Conservation (phyloP, 1,140 invertebrate genomes). For the Coboldia fuscipes region DNA sequence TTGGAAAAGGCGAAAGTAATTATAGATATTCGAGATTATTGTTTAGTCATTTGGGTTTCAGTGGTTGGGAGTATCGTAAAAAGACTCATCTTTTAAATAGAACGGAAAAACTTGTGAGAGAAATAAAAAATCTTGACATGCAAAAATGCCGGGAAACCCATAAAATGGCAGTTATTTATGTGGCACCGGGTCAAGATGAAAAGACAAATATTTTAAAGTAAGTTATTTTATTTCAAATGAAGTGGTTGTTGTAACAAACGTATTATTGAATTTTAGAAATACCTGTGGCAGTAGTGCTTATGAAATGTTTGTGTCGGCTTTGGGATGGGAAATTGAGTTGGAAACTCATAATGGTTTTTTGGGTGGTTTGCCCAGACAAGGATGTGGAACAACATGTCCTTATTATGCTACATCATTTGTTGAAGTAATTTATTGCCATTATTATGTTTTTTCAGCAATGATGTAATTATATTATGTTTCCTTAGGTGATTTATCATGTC, state of each 20-base stretch:
- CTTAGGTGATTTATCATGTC: conserved; percentile 79
- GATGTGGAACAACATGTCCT: conserved; percentile 79
- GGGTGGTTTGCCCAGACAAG: conserved; percentile 82
- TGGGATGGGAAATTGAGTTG: conserved; percentile 93
- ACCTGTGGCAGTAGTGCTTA: conserved; percentile 71
- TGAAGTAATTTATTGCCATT: conserved; percentile 34
- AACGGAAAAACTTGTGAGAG: conserved; percentile 73
- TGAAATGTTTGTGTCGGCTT: conserved; percentile 80
- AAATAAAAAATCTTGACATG: conserved; percentile 79
- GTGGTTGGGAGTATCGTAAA: conserved; percentile 70
- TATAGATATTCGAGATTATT: conserved; percentile 74
- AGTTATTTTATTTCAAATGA: conserved; percentile 9
- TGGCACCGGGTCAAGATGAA: conserved; percentile 90
- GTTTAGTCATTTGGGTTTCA: conserved; percentile 73
- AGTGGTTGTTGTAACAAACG: neutral
- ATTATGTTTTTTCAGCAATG: neutral
- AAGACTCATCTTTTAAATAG: conserved; percentile 74
- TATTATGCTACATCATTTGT: conserved; percentile 89
- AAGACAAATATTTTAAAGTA: conserved; percentile 72
- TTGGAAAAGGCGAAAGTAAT: no score
- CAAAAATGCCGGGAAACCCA: conserved; percentile 90
- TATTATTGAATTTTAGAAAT: conserved; percentile 27
- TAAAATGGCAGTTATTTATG: conserved; percentile 98
- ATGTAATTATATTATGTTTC: conserved; percentile 19
- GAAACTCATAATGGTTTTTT: conserved; percentile 90